Base-by-base conservation (phyloP, 2,113 vertebrate species). In the Lutjanus erythropterus region DNA sequence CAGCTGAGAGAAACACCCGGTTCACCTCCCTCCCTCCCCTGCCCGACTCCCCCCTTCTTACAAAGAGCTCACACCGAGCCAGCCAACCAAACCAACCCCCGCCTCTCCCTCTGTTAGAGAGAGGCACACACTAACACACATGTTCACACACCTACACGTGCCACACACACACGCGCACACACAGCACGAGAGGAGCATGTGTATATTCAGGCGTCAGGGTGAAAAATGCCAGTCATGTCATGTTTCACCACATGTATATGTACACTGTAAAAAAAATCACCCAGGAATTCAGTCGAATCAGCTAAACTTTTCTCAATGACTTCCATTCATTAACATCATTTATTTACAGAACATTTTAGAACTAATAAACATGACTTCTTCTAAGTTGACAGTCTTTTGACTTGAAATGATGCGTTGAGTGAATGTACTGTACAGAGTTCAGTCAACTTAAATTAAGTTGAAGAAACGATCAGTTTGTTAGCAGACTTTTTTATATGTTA, bases 1-100 rank as follows among this genome's bases (percentile, higher is more conserved):
- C 90, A 80, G 90, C 83, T 80, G 78, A 85, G 79, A 83, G 73
- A 79, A 89, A 87, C 88, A 86, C 89, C 88, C 90, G 29, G 66
- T 69, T 80, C 68, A 64, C 80, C 90, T 81, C 60, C 83, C 67
- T 78, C 80, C 49, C 69, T 21, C 64, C 80, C 29, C 75, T 33
- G 23, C 27, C 59, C 4, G 23, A 75, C 58, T 72, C 52, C 60
- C 73, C 37, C 70, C 18, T 50, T 72, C 72, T 84, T 65, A 91
- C 88, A 83, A 86, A 88, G 89, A 81, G 71, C 86, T 90, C 86
- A 81, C 72, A 71, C 77, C 50, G 25, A 85, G 83, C 81, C 70
- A 84, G 64, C 86, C 86, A 78, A 73, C 70, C 47, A 68, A 49
- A 69, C 62, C 66, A 69, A 60, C 58, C 21, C 71, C 74, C 33